Evolutionary conservation across 2,888 invertebrate genomes (phyloP).

Genomic region (Cybosia mesomella): DNA sequence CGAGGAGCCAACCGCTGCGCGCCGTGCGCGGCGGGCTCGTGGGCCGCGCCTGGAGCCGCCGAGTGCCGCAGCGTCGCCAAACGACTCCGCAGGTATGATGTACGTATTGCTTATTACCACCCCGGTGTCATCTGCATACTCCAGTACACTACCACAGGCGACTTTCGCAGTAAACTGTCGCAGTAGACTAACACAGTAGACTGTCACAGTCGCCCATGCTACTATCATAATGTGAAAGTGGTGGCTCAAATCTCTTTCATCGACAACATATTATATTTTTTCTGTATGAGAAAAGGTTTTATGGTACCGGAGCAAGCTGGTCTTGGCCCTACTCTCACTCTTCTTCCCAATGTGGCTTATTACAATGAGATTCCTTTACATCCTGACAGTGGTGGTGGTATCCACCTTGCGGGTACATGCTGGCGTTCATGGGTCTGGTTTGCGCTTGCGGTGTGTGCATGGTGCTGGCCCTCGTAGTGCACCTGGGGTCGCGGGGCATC

Average conservation of each 20-base stretch:
- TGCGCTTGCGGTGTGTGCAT: conserved; percentile 45
- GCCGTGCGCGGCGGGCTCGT: conserved; percentile 47
- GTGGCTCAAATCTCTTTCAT: too few species aligned
- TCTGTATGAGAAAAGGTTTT: too few species aligned
- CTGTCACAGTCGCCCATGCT: too few species aligned
- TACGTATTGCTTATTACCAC: conserved; percentile 49
- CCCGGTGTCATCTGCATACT: neutral
- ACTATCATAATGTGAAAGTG: too few species aligned
- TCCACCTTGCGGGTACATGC: conserved; percentile 53
- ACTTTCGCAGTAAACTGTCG: neutral
- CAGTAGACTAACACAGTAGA: too few species aligned
- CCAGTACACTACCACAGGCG: neutral
- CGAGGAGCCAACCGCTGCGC: conserved; percentile 56
- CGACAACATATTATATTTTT: too few species aligned
- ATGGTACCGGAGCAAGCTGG: too few species aligned
- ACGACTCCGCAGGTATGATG: conserved; percentile 61
- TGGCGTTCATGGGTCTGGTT: conserved; percentile 44
- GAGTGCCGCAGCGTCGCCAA: conserved; percentile 34
- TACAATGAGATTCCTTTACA: neutral
- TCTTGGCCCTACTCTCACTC: too few species aligned
- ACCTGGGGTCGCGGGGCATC: conserved; percentile 30
- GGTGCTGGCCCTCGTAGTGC: conserved; percentile 38
- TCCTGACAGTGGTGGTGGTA: conserved; percentile 58
- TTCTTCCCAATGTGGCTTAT: too few species aligned
- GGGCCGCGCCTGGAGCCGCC: conserved; percentile 45